These are phyloP conservation scores for Himalopsyche tibetana DNA, from an alignment of 2,888 invertebrate genomes.

Conservation along the genomic window DNA sequence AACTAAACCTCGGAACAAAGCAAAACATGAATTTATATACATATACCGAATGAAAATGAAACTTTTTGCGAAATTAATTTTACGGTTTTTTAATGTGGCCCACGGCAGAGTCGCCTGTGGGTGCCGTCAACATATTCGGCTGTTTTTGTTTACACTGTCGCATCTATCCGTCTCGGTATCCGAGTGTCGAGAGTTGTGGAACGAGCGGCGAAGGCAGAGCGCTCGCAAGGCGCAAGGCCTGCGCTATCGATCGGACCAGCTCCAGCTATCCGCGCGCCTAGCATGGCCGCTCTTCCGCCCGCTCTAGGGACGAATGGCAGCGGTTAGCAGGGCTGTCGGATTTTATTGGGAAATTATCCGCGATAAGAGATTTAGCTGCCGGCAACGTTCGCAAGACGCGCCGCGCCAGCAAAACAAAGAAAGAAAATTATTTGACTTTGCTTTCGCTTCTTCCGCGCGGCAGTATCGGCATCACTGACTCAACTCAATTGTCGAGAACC, in stretches of 20 bases:
- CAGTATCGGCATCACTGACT: not conserved
- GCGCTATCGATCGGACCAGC: constrained; percentile 35
- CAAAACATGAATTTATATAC: too few species aligned
- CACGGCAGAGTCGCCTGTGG: too few species aligned
- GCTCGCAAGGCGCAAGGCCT: constrained; percentile 26
- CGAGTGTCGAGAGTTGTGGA: not conserved
- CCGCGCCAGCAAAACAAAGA: constrained; percentile 12
- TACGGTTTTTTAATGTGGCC: too few species aligned
- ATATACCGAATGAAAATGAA: too few species aligned
- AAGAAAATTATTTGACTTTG: not conserved
- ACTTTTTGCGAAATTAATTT: too few species aligned
- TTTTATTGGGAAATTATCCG: constrained; percentile 37
- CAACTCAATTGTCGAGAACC: not conserved
- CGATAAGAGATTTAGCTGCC: constrained; percentile 42
- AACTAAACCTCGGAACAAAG: too few species aligned
- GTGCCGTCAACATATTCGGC: too few species aligned
- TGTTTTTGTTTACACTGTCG: not conserved
- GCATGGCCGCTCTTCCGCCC: constrained; percentile 33
- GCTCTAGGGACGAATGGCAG: constrained; percentile 38
- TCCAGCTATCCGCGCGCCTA: constrained; percentile 39
- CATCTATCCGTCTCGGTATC: not conserved
- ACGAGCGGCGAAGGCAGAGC: not conserved
- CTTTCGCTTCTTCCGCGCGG: not conserved
- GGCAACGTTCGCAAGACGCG: not conserved
- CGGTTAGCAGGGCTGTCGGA: constrained; percentile 38